Conservation (phyloP, 2,797 vertebrate genomes). For the Girardinus metallicus region DNA sequence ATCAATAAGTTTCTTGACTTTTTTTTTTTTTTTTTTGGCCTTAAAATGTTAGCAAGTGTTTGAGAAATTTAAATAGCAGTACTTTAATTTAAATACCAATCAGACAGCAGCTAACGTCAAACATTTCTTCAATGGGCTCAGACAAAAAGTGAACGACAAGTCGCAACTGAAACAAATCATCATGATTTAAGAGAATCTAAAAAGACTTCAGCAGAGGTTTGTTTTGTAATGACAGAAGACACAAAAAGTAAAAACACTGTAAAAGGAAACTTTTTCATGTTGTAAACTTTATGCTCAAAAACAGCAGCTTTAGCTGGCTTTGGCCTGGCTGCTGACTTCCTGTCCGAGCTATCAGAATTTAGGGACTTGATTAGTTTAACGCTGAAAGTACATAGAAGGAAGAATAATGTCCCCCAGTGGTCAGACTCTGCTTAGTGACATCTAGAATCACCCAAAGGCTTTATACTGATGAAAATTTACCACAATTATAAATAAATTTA, state of each 20-base stretch:
- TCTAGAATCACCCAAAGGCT: background rate
- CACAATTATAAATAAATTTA: slow-evolving; percentile 12
- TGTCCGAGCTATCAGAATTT: background rate
- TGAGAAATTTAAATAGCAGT: background rate
- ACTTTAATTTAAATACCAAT: too few relatives aligned
- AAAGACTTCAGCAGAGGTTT: background rate
- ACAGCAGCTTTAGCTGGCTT: background rate
- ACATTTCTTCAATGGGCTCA: background rate
- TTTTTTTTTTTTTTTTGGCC: background rate
- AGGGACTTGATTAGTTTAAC: background rate
- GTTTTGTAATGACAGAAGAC: background rate
- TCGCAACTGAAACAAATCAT: background rate
- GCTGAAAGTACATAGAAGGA: background rate
- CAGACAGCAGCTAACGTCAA: background rate
- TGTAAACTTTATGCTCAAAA: background rate
- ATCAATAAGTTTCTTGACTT: too few relatives aligned
- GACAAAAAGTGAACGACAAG: background rate
- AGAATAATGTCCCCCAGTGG: background rate
- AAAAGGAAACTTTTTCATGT: background rate
- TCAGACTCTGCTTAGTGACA: background rate
- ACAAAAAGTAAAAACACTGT: background rate
- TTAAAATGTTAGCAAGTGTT: background rate
- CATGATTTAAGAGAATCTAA: background rate
- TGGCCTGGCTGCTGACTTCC: background rate
- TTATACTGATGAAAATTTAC: background rate